These are phyloP conservation scores for Scaeva pyrastri DNA, from an alignment of 2,888 invertebrate genomes.

Conservation along the genomic window DNA sequence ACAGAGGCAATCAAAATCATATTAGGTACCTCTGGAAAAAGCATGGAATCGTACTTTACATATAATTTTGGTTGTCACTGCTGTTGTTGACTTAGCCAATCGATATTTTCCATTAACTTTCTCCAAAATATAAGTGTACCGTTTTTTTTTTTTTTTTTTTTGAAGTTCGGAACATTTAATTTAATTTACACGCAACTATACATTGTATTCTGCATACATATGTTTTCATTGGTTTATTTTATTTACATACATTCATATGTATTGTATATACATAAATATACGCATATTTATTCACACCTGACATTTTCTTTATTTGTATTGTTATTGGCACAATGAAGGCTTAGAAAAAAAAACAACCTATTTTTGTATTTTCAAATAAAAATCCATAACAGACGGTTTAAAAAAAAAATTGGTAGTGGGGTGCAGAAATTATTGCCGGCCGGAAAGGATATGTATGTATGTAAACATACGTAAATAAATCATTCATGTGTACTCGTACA, in stretches of 20 bases:
- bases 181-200: conserved; percentile 9
- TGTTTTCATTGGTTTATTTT: conserved; percentile 6
- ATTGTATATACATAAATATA: background rate
- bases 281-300: conserved; percentile 20
- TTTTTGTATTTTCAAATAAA: conserved; percentile 54
- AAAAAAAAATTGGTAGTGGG: conserved; percentile 18
- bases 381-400: conserved; percentile 29
- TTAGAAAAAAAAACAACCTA: conserved; percentile 11
- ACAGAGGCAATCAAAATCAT: conserved; percentile 43
- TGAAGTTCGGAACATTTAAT: conserved; percentile 40
- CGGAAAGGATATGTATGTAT: background rate
- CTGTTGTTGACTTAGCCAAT: conserved; percentile 48
- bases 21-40: conserved; percentile 23
- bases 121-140: conserved; percentile 53
- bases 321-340: conserved; percentile 20
- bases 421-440: conserved; percentile 31
- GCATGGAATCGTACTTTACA: background rate
- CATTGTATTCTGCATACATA: too few species aligned
- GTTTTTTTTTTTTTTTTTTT: too few species aligned
- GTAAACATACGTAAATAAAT: background rate
- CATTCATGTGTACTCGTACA: too few species aligned
- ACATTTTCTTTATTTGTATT: conserved; percentile 15
- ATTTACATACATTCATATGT: background rate
- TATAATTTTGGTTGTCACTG: conserved; percentile 18
- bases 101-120: conserved; percentile 69